Conservation (phyloP, 2,113 vertebrate species). For the Odontophorus gujanensis region DNA sequence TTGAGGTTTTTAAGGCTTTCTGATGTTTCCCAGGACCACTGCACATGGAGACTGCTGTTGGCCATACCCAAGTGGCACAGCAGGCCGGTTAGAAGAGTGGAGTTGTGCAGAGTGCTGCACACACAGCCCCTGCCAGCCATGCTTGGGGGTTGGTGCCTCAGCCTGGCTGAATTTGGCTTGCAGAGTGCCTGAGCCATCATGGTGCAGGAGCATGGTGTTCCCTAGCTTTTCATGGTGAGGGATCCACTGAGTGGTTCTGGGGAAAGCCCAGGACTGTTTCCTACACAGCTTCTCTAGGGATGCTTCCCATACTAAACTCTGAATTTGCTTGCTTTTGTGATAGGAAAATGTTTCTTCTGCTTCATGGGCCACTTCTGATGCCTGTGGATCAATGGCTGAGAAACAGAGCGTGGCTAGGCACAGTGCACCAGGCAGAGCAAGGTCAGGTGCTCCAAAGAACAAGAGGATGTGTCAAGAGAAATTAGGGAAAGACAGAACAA, state of each 20-base stretch:
- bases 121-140: background rate
- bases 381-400: rapidly evolving
- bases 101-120: background rate
- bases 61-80: background rate
- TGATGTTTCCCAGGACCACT: background rate
- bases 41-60: background rate
- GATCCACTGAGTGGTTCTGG: rapidly evolving
- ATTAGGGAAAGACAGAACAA: background rate
- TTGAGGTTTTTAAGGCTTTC: background rate
- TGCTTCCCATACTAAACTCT: background rate
- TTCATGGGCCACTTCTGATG: rapidly evolving
- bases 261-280: background rate
- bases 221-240: background rate
- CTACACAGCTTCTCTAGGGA: background rate
- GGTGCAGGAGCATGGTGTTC: rapidly evolving
- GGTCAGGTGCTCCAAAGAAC: background rate
- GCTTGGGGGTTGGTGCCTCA: rapidly evolving
- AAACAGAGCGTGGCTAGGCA: rapidly evolving
- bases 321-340: background rate
- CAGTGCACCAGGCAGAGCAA: rapidly evolving
- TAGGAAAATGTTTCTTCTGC: background rate
- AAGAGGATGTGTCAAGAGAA: background rate
- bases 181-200: rapidly evolving
- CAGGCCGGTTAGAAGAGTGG: background rate
- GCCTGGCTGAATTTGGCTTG: background rate